These are phyloP conservation scores for Dysdera silvatica DNA, from an alignment of 1,140 invertebrate species.

Conservation along the genomic window DNA sequence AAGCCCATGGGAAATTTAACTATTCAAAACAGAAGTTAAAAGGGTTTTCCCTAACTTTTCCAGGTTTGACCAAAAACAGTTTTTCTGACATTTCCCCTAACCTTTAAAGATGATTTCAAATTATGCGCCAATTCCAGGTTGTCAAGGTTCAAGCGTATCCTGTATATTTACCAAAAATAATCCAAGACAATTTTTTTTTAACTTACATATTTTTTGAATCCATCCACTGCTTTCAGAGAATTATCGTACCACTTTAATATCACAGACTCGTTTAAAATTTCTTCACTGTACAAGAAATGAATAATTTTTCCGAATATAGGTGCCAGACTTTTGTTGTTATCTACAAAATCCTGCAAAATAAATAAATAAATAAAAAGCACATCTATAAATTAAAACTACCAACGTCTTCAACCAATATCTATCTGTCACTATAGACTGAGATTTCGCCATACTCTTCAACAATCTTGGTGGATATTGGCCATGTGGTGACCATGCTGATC, in stretches of 20 bases:
- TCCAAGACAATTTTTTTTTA: too few species aligned
- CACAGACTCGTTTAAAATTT: constrained; percentile 68
- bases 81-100: too few species aligned
- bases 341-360: constrained; percentile 36
- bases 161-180: too few species aligned
- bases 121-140: too few species aligned
- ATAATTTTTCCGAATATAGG: constrained; percentile 51
- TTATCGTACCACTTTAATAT: constrained; percentile 67
- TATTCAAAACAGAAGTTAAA: too few species aligned
- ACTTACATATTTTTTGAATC: constrained; percentile 37
- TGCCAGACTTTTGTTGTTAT: constrained; percentile 40
- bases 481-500: background rate
- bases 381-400: background rate
- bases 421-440: background rate
- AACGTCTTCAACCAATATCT: background rate
- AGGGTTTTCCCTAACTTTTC: too few species aligned
- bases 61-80: too few species aligned
- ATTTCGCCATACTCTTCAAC: background rate
- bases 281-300: constrained; percentile 70
- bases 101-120: too few species aligned
- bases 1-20: too few species aligned
- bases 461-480: background rate
- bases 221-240: constrained; percentile 44
- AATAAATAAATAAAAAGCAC: background rate
- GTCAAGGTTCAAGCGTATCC: too few species aligned